These are phyloP conservation scores for Brachyhypopomus occidentalis DNA, from an alignment of 2,113 vertebrate genomes.

Conservation along the genomic window DNA sequence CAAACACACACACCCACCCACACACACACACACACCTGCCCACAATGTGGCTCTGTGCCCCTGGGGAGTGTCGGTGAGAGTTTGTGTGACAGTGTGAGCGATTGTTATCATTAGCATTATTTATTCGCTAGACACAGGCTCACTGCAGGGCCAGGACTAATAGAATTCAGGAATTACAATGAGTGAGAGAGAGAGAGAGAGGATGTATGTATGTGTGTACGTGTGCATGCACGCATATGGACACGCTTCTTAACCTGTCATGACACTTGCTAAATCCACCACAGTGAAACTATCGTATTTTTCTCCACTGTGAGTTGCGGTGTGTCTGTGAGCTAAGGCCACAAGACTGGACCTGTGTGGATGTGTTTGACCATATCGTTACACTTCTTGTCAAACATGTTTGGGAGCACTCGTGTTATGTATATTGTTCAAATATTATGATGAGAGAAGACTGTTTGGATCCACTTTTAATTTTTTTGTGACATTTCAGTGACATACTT, in stretches of 20 bases:
- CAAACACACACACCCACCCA: conserved; percentile 24
- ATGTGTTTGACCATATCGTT: not conserved
- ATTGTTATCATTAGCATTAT: conserved; percentile 84
- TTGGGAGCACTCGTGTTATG: not conserved
- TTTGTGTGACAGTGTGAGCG: conserved; percentile 77
- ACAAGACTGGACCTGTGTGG: not conserved
- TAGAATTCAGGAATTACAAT: conserved; percentile 75
- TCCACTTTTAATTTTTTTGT: not conserved
- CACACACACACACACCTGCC: conserved; percentile 45
- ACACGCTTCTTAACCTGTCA: conserved; percentile 32
- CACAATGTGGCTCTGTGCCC: conserved; percentile 57
- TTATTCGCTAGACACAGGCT: conserved; percentile 80
- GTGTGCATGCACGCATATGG: not conserved
- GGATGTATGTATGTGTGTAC: conserved; percentile 42
- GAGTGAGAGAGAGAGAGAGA: conserved; percentile 51
- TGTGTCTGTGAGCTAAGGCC: conserved; percentile 7
- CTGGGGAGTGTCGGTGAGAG: conserved; percentile 62
- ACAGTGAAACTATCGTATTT: conserved; percentile 3
- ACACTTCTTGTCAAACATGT: not conserved
- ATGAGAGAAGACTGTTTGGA: not conserved
- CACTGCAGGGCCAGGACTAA: conserved; percentile 76
- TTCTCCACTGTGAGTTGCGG: conserved; percentile 18
- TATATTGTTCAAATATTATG: not conserved
- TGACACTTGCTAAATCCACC: conserved; percentile 7
- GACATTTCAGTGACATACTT: not conserved